Percentiles rank a stretch among this genome's conserved stretches.
Conservation (phyloP, 2,888 invertebrate species). For the Drosophila mimica region DNA sequence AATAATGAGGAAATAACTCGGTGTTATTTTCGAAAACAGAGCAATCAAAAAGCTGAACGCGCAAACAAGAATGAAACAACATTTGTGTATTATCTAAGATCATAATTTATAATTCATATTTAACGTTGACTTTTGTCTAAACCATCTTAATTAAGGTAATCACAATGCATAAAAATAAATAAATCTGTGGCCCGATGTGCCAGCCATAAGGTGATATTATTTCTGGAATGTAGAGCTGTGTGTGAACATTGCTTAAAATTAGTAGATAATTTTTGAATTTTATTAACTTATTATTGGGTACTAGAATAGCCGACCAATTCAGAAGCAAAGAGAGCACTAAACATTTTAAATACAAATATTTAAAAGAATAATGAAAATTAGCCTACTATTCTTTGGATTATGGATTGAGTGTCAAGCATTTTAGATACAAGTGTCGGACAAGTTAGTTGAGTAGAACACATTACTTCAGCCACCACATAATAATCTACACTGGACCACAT, state of each 20-base stretch:
- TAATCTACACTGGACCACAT: constrained; percentile 9
- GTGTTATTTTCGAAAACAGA: background rate
- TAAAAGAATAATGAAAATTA: background rate
- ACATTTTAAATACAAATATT: background rate
- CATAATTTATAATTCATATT: background rate
- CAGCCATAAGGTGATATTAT: constrained; percentile 3
- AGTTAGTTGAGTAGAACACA: background rate
- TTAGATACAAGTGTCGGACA: background rate
- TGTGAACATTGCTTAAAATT: constrained; percentile 29
- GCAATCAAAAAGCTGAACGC: background rate
- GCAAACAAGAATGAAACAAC: background rate
- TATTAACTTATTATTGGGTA: background rate
- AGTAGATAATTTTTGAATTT: background rate
- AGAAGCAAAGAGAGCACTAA: background rate
- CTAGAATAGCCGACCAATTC: background rate
- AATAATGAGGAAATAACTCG: background rate
- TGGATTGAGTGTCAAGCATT: background rate
- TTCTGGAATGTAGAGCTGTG: constrained; percentile 33
- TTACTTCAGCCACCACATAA: background rate
- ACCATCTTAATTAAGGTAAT: constrained; percentile 53
- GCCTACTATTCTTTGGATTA: background rate
- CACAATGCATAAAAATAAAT: constrained; percentile 58
- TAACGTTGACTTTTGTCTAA: constrained; percentile 31
- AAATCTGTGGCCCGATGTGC: constrained; percentile 29
- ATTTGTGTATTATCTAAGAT: background rate